These are phyloP conservation scores for Cyclophora punctaria DNA, from an alignment of 2,888 invertebrate species.

Conservation along the genomic window DNA sequence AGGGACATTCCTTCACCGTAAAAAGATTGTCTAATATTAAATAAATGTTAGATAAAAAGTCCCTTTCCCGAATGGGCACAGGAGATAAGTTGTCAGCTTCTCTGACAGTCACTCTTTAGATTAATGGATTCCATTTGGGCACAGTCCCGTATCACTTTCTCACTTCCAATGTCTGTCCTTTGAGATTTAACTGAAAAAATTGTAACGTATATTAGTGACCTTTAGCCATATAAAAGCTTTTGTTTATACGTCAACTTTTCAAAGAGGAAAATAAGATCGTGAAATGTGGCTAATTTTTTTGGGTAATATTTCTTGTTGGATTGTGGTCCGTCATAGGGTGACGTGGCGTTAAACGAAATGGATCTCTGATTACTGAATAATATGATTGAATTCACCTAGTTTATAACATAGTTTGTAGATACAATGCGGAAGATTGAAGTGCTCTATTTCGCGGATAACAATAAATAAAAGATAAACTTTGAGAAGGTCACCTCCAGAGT, in stretches of 20 bases:
- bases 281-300: neutral
- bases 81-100: conserved; percentile 28
- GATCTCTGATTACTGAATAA: too few relatives aligned
- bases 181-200: conserved; percentile 20
- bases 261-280: neutral
- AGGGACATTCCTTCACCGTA: too few relatives aligned
- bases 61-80: conserved; percentile 2
- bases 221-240: conserved; percentile 10
- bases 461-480: too few relatives aligned
- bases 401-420: too few relatives aligned
- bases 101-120: conserved; percentile 24
- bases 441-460: too few relatives aligned
- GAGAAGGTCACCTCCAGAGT: too few relatives aligned
- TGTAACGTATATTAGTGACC: conserved; percentile 20
- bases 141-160: conserved; percentile 19
- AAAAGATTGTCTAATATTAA: neutral
- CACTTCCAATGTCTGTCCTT: conserved; percentile 11
- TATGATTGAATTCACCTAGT: too few relatives aligned
- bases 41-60: conserved; percentile 4
- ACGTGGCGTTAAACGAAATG: too few relatives aligned
- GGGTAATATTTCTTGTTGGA: too few relatives aligned
- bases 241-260: conserved; percentile 4
- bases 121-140: conserved; percentile 21
- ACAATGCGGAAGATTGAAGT: too few relatives aligned
- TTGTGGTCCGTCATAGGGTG: too few relatives aligned